Base-by-base conservation (phyloP, 2,888 invertebrate genomes). In the Slavum lentiscoides region DNA sequence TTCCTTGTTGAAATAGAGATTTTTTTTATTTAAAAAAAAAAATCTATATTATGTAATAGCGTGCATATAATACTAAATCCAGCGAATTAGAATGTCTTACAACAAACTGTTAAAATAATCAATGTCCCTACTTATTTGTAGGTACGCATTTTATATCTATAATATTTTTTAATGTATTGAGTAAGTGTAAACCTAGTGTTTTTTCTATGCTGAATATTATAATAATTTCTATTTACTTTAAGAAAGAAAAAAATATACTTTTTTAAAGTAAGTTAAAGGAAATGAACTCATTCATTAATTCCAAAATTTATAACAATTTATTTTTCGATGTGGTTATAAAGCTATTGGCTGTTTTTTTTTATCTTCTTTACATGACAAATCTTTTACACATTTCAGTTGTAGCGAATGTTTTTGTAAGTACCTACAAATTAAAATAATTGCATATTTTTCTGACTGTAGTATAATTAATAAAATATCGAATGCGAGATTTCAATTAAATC, bases 181-280 rank as follows among this genome's bases (percentile, higher is more conserved):
- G n/a, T 19, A 19, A 8, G n/a, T 58, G n/a, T n/a, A 58, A 58
- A 58, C 21, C 8, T 59, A n/a, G 21, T 59, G 21, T 59, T 21
- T 21, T 59, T 30, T 30, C 30, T 30, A 30, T 30, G 4, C 4
- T 4, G 4, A 30, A 30, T 59, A 21, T 23, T 59, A n/a, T 59
- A 21, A n/a, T 59, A 59, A 21, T 59, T 21, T 59, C 59, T 59
- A 59, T 21, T 21, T 21, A 59, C 21, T 8, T n/a, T n/a, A n/a
- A n/a, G 55, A 58, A n/a, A 61, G 11, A 61, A 61, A 30, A 62
- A 5, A 62, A 30, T 2, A 4, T 30, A 30, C 2, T 30, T 64
- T 64, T 67, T 49, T 49, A 21, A 72, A 55, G 30, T 39, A 70
- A 39, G 49, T 49, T 49, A n/a, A 70, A 70, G 59, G 21, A 58